A percentile compares a stretch with the other conserved stretches of the same genome.
Conservation (phyloP, 2,888 invertebrate species). For the Drosophila mayaguana region DNA sequence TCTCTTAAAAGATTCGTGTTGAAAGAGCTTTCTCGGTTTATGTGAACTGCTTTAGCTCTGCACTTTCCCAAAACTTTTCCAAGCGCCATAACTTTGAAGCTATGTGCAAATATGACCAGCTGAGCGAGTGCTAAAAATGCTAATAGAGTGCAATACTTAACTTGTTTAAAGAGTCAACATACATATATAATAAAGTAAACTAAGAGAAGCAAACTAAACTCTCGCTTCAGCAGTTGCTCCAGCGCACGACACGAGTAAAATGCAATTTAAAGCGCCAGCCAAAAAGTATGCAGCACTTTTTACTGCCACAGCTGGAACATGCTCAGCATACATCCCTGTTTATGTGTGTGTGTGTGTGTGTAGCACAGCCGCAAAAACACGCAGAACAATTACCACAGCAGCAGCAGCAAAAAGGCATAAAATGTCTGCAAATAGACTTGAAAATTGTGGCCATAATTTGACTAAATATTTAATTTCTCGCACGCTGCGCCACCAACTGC, state of each 20-base stretch:
- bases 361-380: constrained; percentile 36
- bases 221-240: constrained; percentile 1
- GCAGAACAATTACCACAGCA: constrained; percentile 57
- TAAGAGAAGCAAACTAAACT: background rate
- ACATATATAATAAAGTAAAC: background rate
- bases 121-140: constrained; percentile 31
- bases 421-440: constrained; percentile 39
- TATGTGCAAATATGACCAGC: constrained; percentile 29
- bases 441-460: constrained; percentile 77
- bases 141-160: constrained; percentile 47
- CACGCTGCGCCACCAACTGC: constrained; percentile 47
- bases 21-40: background rate
- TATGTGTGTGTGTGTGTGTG: constrained; percentile 10
- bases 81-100: constrained; percentile 11
- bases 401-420: constrained; percentile 23
- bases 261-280: constrained; percentile 33
- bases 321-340: background rate
- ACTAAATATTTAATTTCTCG: constrained; percentile 77
- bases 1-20: background rate
- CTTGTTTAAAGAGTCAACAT: constrained; percentile 11
- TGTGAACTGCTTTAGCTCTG: background rate
- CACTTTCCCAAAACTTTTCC: constrained; percentile 13
- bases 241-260: background rate
- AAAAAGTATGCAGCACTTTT: constrained; percentile 61
- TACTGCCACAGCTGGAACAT: constrained; percentile 13